phyloP scores from a whole-genome alignment of 2,113 vertebrate species.

The Grantiella picta region DNA sequence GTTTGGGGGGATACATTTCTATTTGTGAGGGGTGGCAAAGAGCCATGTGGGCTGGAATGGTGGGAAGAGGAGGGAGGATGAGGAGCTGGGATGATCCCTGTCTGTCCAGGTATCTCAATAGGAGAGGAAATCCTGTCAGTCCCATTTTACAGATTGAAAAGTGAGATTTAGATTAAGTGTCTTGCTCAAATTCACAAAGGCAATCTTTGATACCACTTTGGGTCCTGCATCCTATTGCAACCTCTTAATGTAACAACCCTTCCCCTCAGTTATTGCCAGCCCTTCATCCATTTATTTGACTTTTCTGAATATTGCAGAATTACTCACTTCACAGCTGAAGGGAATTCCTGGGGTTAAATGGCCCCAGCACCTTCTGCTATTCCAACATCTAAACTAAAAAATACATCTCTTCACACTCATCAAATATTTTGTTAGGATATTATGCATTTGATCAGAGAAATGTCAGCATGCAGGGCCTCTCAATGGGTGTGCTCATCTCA shows the following conservation, averaged over 20 bases:
- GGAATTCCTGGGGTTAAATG: not conserved
- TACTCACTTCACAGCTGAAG: not conserved
- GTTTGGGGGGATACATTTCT: not conserved
- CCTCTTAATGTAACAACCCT: not conserved
- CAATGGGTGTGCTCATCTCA: not conserved
- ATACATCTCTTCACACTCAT: not conserved
- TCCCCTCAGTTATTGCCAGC: not conserved
- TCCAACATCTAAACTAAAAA: not conserved
- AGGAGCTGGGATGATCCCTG: not conserved
- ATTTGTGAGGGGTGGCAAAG: not conserved
- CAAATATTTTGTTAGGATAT: not conserved
- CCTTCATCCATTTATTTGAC: constrained; percentile 8
- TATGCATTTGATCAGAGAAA: not conserved
- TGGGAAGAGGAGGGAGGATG: not conserved
- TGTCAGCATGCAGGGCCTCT: not conserved
- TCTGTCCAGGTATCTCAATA: not conserved
- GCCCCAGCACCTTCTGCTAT: not conserved
- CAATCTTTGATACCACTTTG: constrained; percentile 31
- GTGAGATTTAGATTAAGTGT: constrained; percentile 62
- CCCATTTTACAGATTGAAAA: constrained; percentile 49
- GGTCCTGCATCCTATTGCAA: constrained; percentile 13
- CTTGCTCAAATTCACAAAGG: constrained; percentile 54
- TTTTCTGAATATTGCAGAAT: constrained; percentile 15
- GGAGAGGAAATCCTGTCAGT: constrained; percentile 50
- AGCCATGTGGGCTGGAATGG: not conserved